phyloP scores from a whole-genome alignment of 2,797 vertebrate species.

The Austrolebias charrua region DNA sequence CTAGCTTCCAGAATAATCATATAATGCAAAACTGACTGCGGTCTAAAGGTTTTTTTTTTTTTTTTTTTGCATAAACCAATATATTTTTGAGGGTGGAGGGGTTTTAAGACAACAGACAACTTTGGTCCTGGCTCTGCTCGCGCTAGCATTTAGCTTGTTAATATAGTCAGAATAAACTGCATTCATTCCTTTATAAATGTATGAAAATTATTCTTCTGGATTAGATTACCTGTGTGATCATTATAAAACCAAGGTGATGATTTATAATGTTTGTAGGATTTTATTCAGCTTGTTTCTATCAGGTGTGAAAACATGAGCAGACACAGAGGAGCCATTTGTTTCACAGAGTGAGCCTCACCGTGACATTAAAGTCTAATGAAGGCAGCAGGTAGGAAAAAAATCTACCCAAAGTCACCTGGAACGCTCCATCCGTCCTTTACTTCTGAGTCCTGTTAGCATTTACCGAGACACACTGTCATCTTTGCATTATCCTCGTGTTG shows the following conservation, averaged over 20 bases:
- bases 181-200: not conserved
- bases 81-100: too few relatives aligned
- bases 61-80: too few relatives aligned
- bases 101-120: too few relatives aligned
- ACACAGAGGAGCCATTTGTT: constrained; percentile 3
- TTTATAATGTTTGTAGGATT: constrained; percentile 26
- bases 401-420: constrained; percentile 29
- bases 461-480: constrained; percentile 25
- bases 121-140: too few relatives aligned
- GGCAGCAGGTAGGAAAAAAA: constrained; percentile 21
- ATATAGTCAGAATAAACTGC: too few relatives aligned
- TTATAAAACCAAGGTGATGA: constrained; percentile 13
- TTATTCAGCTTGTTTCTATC: constrained; percentile 14
- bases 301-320: not conserved
- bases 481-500: constrained; percentile 35
- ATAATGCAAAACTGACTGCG: too few relatives aligned
- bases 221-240: constrained; percentile 21
- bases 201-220: constrained; percentile 16
- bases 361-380: constrained; percentile 26
- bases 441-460: constrained; percentile 39
- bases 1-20: too few relatives aligned
- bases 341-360: constrained; percentile 10
- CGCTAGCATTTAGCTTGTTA: too few relatives aligned
- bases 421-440: constrained; percentile 34
- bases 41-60: too few relatives aligned